Base-by-base conservation (phyloP, 2,888 invertebrate genomes). In the Sesia bembeciformis region DNA sequence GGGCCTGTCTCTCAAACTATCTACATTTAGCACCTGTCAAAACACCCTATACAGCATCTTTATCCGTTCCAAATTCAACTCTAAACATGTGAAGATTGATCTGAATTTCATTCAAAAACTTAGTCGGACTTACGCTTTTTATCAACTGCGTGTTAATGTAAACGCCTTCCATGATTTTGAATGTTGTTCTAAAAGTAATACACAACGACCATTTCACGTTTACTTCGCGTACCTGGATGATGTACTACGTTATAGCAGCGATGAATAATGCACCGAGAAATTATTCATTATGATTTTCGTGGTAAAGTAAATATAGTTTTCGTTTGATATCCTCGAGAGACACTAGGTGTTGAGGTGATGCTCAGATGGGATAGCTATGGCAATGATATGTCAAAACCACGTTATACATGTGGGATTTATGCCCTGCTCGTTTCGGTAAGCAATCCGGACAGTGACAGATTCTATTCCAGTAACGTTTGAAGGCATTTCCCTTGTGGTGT, bases 1-100 rank as follows among this genome's bases (percentile, higher is more conserved):
- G 88, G 73, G 78, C 76, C 83, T 86, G 88, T 86, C 88, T 84
- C 69, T 89, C 88, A 85, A 85, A 81, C 83, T 83, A 84, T 84
- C 79, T 77, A 72, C 72, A 68, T 60, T 61, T 57, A 56, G 40
- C 39, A 40, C 49, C 52, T 54, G 23, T 5, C 3, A 3, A 46
- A 46, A 46, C 4, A 5, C 3, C 46, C 23, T 46, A 4, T 23
- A 46, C 46, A 23, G 5, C 4, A 8, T 8, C 3, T 8, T 5
- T 5, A 46, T 46, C 8, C 3, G 23, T 8, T 46, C 46, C 3
- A 46, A 3, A 46, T 46, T 46, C 8, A 6, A 46, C 46, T 46
- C 3, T 46, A 46, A 8, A 1, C 3, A 3, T 46, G 46, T 4
- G 4, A 3, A 1, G 4, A 3, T 46, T 8, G 46, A 46, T 46